Evolutionary conservation across 1,140 invertebrate species (phyloP), one percentile per base, ranked within the genome.

Genomic region (Cheumatopsyche charites): DNA sequence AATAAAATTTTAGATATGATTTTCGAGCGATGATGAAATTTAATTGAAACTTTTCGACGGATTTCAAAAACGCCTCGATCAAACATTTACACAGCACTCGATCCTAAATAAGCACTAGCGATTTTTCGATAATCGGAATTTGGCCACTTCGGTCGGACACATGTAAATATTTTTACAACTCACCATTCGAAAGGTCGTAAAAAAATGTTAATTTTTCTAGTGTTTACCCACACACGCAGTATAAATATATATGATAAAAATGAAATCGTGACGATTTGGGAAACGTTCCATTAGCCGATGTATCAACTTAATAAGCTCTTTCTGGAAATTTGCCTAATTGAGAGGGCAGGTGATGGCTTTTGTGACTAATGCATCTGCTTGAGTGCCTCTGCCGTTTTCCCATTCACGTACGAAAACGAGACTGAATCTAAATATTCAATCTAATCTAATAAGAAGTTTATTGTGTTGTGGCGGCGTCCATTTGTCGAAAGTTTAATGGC

Each of bases 321-420:
- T 19, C 29, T 13, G 11, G 62, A 65, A 36, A 65, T 65, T 42
- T 19, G 62, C 26, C 62, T 65, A 65, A 65, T 65, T 65, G 62
- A 43, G 29, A 36, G 29, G 9, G 62, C 62, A 65, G 62, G 62
- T 65, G 62, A 19, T 15, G 61, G 15, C 29, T 36, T 25, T 5
- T 19, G 55, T 17, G 55, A 41, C 62, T 65, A 65, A 65, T 65
- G 62, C 62, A 65, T 65, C 62, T 41, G 62, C 62, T 42, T 65
- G 43, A 65, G 62, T 65, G 62, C 29, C 17, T 43, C 29, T 42
- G 9, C 21, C 11, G 29, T n/a, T 52, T n/a, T 52, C 29, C 17
- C 15, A 41, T 43, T 43, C 36, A 43, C 43, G 43, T 9, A 65
- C 26, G 29, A 36, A 36, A 36, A 62, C 58, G 58, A 62, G 23